These are phyloP conservation scores for Tricholaema leucomelas DNA, from an alignment of 2,113 vertebrate species.

Conservation along the genomic window DNA sequence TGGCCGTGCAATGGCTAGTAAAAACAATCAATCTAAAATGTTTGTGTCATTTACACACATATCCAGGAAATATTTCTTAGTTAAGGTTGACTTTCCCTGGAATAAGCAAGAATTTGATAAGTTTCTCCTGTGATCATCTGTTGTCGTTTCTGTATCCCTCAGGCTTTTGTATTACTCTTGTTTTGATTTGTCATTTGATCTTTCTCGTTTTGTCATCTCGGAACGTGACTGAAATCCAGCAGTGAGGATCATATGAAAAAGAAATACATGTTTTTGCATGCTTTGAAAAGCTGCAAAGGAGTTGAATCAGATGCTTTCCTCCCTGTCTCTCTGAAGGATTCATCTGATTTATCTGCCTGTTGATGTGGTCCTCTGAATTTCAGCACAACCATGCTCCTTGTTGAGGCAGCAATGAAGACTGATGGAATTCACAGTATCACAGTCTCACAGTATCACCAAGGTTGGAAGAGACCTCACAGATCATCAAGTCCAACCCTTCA, in stretches of 20 bases:
- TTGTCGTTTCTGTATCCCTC: constrained; percentile 57
- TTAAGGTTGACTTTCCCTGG: background rate
- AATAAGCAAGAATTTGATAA: constrained; percentile 53
- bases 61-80: constrained; percentile 31
- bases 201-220: constrained; percentile 66
- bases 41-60: background rate
- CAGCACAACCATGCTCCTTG: background rate
- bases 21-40: background rate
- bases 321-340: background rate
- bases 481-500: too few species aligned
- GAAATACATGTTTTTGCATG: background rate
- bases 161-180: constrained; percentile 58
- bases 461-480: too few species aligned
- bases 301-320: constrained; percentile 2
- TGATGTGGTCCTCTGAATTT: background rate
- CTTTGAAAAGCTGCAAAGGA: constrained; percentile 20
- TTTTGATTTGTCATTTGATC: constrained; percentile 68
- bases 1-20: background rate
- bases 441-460: too few species aligned
- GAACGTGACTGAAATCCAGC: constrained; percentile 33
- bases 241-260: constrained; percentile 37
- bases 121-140: constrained; percentile 59
- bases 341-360: background rate
- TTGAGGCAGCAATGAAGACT: background rate
- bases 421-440: too few species aligned